Evolutionary conservation across 2,888 invertebrate genomes (phyloP), one percentile per base, ranked within the genome.

Genomic region (Tipula lateralis): DNA sequence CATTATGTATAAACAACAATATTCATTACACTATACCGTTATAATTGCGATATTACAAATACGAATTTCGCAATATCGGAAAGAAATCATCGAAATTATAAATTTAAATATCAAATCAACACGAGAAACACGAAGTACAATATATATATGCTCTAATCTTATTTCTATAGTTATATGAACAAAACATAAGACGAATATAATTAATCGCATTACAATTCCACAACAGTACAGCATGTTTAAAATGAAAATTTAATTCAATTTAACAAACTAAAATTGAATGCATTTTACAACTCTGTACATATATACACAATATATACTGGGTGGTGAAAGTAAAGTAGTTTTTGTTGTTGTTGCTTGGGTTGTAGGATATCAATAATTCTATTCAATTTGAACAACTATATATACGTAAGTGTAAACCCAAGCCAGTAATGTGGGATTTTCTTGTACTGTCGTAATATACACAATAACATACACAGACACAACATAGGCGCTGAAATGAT

Each of bases 341-440:
- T 44, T 44, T 44, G 13, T 36, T 36, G 36, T 36, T 32, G 12
- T 36, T 9, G 44, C 9, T 66, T 66, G 19, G 66, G 66, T 24
- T 66, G 66, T 24, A 66, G 66, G 66, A 66, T 66, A 66, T 24
- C 66, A 24, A 66, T 66, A 66, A 66, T 66, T 66, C 66, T 66
- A 66, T 66, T 66, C 66, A 66, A 66, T 24, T 66, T 66, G 24
- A 24, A 66, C 19, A 66, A 66, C 66, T 39, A 32, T 32, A 32
- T 32, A 32, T 32, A 32, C 32, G 9, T 9, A 32, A 32, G 4
- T 44, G 24, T 66, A 66, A 66, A 24, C 24, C 24, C 1, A 66
- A 66, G 66, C 24, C 24, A 9, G 24, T 66, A 66, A 24, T 66
- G 66, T 66, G 66, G 66, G 66, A 66, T 66, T 66, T 66, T 66